These are phyloP conservation scores for Bagarius yarrelli DNA, from an alignment of 2,113 vertebrate genomes.

Conservation along the genomic window DNA sequence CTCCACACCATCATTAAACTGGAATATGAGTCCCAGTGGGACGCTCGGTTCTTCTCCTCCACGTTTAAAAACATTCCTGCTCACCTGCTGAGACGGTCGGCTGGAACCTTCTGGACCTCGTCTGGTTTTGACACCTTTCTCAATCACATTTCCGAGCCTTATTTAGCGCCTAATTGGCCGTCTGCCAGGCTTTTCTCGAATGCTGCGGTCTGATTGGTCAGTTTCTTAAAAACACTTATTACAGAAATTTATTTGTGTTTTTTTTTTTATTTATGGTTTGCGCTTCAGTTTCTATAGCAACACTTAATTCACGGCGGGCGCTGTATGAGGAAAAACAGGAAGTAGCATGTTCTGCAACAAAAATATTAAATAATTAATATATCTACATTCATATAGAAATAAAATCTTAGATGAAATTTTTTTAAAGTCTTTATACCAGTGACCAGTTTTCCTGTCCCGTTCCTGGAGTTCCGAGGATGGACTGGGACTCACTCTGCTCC, in stretches of 20 bases:
- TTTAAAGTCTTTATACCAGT: too few species aligned
- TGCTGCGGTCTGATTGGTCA: background rate
- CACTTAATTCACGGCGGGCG: background rate
- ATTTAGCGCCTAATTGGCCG: background rate
- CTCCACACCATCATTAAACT: slow-evolving; percentile 9
- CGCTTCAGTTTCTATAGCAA: background rate
- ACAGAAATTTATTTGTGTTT: background rate
- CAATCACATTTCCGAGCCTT: background rate
- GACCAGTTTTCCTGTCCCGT: too few species aligned
- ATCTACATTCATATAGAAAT: too few species aligned
- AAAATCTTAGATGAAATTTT: too few species aligned
- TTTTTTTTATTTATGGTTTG: too few species aligned
- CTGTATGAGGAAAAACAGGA: too few species aligned
- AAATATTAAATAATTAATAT: too few species aligned
- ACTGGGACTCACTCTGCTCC: too few species aligned
- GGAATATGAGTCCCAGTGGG: background rate
- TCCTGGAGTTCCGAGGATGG: too few species aligned
- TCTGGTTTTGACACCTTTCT: background rate
- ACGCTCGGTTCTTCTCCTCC: background rate
- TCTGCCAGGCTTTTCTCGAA: background rate
- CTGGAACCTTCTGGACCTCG: background rate
- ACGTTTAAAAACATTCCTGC: background rate
- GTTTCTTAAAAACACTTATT: background rate
- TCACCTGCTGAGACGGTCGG: background rate
- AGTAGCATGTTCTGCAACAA: too few species aligned